Evolutionary conservation across 2,113 vertebrate genomes (phyloP).

Genomic region (Rhodinocichla rosea): DNA sequence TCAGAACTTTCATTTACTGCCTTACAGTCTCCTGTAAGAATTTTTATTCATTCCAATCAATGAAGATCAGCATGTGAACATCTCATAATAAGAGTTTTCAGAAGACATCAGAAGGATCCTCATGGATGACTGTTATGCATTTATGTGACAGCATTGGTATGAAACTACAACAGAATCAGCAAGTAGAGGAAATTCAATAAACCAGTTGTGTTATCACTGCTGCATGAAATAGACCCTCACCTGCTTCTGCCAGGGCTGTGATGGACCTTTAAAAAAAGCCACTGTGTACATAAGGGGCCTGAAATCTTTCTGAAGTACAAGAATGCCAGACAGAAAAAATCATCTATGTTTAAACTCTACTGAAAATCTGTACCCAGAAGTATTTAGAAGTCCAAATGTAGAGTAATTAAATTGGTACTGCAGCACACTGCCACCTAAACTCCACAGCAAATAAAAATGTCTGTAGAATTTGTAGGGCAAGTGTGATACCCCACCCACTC

Average conservation of each 20-base stretch:
- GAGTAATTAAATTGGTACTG: neutral
- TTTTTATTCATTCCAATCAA: neutral
- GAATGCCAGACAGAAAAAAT: neutral
- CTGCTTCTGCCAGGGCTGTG: neutral
- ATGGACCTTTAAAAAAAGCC: neutral
- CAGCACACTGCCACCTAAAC: neutral
- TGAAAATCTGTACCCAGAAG: neutral
- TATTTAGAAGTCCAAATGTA: neutral
- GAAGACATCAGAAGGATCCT: neutral
- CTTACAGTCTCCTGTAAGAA: neutral
- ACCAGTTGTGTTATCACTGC: rapidly evolving
- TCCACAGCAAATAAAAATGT: neutral
- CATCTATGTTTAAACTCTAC: neutral
- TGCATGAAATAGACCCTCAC: neutral
- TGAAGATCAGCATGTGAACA: neutral
- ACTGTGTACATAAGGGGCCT: neutral
- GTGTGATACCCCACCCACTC: neutral
- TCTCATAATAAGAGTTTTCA: neutral
- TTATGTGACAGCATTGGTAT: neutral
- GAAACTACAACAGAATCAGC: neutral
- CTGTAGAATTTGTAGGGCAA: neutral
- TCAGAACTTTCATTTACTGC: neutral
- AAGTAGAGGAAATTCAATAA: neutral
- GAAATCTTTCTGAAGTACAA: neutral
- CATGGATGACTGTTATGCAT: neutral